Base-by-base conservation (phyloP, 2,797 vertebrate species). In the Onychomys torridus region DNA sequence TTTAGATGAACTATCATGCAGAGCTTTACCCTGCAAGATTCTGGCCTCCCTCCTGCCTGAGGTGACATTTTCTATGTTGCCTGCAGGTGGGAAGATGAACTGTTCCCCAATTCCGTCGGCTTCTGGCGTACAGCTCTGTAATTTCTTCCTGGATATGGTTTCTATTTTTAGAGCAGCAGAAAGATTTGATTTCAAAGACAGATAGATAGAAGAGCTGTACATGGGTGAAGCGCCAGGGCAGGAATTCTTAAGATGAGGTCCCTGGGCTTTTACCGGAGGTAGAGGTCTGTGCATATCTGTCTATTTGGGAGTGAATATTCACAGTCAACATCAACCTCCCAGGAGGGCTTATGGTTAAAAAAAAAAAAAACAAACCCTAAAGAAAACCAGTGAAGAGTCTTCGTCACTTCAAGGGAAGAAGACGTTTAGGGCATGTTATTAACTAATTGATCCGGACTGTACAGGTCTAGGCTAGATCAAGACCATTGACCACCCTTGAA, bases 121-220 rank as follows among this genome's bases (percentile, higher is more conserved):
- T 96, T 67, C 91, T 90, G 88, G 91, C 49, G 2, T 59, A 85
- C 79, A 90, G 65, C 65, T 81, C 61, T 81, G 21, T 76, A 87
- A 95, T 93, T 96, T 97, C 91, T 94, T 93, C 49, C 79, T 95
- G 84, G 93, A 57, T 91, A 87, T 34, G 87, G 90, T 92, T 97
- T 97, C 96, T 97, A 95, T 96, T 97, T 97, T 95, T 76, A 83
- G 82, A 94, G 94, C 65, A 97, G 83, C 90, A 75, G 81, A 96
- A 97, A 97, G 49, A 97, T 94, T 96, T 97, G 19, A 97, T 97
- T 97, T 97, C 77, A 90, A 77, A 90, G 81, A 84, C 6, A 61
- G 75, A 76, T 89, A 93, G 94, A 65, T 89, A 93, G 94, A 65
- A 89, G 95, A 94, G 88, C 75, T 77, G 52, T 0, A 0, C 65